Base-by-base conservation (phyloP, 2,797 vertebrate species). In the Smutsia gigantea region DNA sequence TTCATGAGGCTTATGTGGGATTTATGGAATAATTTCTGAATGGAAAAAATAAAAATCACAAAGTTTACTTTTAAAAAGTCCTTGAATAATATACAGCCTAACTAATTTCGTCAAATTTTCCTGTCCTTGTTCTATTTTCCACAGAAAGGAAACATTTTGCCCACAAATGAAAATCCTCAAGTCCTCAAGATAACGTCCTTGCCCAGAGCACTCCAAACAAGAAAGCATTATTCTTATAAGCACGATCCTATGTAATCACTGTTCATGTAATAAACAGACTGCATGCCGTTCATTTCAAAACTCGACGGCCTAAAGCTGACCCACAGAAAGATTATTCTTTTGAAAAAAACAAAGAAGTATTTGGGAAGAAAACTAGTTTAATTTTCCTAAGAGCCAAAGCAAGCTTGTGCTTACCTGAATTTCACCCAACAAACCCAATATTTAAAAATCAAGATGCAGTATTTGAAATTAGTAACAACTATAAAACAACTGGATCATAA, bases 401-500 rank as follows among this genome's bases (percentile, higher is more conserved):
- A 96, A 97, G 74, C 63, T 81, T 78, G 66, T 21, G 18, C 27
- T 51, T 69, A 74, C 66, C 19, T n/a, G 46, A 88, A 42, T 96
- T 90, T 95, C 81, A 97, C 81, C 72, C 93, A 42, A 74, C 21
- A 96, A 94, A 87, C 49, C 83, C 68, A 96, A 89, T 69, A 90
- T 77, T 92, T 95, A 96, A 96, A 79, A 90, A 66, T 11, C 55
- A 87, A 66, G 31, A 78, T 55, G 13, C 1, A 11, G 94, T 85
- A 97, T 94, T 94, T 42, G 90, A 97, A 96, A 98, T 97, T 81
- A 97, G 90, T 61, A 94, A 87, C 72, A 98, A 97, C 93, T 7
- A 19, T 39, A 97, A 92, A 14, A 92, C 61, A 81, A 92, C 15
- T 7, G 27, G 89, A 27, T 69, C 27, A 95, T 27, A 23, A 86